Base-by-base conservation (phyloP, 2,888 invertebrate species). In the Apomyelois bistriatella region DNA sequence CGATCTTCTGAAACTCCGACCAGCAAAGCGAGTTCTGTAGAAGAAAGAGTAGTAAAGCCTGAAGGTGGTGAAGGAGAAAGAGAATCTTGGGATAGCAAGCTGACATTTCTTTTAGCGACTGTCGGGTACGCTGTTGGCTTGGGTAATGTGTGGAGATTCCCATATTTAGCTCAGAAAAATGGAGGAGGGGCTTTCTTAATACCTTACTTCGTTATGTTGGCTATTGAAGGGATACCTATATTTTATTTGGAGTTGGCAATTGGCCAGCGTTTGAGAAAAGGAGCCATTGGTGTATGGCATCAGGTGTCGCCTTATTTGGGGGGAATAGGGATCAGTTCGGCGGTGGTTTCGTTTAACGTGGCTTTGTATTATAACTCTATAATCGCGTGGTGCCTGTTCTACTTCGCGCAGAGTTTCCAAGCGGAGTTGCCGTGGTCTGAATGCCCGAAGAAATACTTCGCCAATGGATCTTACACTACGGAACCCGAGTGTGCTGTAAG, bases 331-430 rank as follows among this genome's bases (percentile, higher is more conserved):
- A 94, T 98, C 64, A 97, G 98, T 73, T 97, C 97, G 53, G 98
- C 98, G 1, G 96, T 99, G 59, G 98, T 99, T 32, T 98, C 98
- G 0, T 98, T 98, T 87, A 97, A 98, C 77, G 98, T 99, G 60
- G 98, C 98, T 9, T 92, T 99, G 60, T 99, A 99, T 85, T 99
- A 99, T 87, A 99, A 99, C 86, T 98, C 98, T 56, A 98, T 99
- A 68, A 98, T 99, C 65, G 98, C 98, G 57, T 99, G 99, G 99
- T 98, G 98, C 79, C 92, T 98, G 74, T 98, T 97, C 84, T 98
- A 98, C 87, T 95, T 98, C 76, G 95, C 96, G 63, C 96, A 96
- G 91, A 98, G 98, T 81, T 98, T 98, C 83, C 97, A 97, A 76
- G 94, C 95, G 0, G 94, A 97, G 71, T 82, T 98, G 67, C 98